Evolutionary conservation across 2,888 invertebrate species (phyloP).

Genomic region (Artemia sinica): DNA sequence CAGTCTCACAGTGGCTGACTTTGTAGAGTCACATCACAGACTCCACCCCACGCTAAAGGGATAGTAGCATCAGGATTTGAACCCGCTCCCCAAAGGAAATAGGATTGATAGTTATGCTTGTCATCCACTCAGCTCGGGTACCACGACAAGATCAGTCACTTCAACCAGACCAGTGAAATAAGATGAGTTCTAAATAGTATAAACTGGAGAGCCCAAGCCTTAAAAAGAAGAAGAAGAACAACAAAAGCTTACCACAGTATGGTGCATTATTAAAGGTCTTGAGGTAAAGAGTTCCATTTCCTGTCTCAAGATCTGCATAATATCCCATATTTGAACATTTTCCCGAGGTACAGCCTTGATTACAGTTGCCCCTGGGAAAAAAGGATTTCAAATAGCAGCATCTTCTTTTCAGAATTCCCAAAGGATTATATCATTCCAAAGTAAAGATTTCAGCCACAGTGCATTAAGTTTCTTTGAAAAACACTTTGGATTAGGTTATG

Average conservation of each 20-base stretch:
- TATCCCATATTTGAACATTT: conserved; percentile 43
- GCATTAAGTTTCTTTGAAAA: too few species aligned
- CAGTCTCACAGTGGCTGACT: too few species aligned
- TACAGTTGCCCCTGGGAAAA: background rate
- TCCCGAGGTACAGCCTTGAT: conserved; percentile 27
- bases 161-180: background rate
- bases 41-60: too few species aligned
- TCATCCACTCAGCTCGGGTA: background rate
- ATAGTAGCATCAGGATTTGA: too few species aligned
- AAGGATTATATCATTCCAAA: background rate
- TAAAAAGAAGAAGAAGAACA: background rate
- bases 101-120: background rate
- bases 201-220: background rate
- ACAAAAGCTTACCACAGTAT: background rate
- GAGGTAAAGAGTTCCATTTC: background rate
- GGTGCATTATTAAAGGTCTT: background rate
- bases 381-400: background rate
- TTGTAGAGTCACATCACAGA: too few species aligned
- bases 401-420: background rate
- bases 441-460: background rate
- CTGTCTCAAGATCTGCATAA: conserved; percentile 29
- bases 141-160: too few species aligned
- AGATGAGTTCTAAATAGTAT: background rate
- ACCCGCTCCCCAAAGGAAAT: too few species aligned
- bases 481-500: too few species aligned